These are phyloP conservation scores for Phasia obesa DNA, from an alignment of 2,888 invertebrate genomes.

Conservation along the genomic window DNA sequence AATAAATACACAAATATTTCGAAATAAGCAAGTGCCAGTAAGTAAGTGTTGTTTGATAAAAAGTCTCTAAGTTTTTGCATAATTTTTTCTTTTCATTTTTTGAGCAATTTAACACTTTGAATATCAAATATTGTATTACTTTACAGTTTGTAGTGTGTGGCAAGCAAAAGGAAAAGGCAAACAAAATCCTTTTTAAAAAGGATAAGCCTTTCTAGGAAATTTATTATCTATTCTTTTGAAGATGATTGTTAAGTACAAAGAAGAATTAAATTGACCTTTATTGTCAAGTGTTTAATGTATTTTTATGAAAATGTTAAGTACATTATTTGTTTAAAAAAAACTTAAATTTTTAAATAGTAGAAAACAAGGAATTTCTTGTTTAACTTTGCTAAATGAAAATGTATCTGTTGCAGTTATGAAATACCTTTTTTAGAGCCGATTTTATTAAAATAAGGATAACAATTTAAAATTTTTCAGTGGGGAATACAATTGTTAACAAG, in stretches of 20 bases:
- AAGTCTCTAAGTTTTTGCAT: slow-evolving; percentile 32
- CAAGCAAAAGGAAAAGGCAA: slow-evolving; percentile 27
- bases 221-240: slow-evolving; percentile 37
- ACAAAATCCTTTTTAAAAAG: slow-evolving; percentile 2
- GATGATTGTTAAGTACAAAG: not conserved
- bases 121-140: slow-evolving; percentile 35
- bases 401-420: no score
- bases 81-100: not conserved
- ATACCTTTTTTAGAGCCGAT: no score
- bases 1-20: slow-evolving; percentile 25
- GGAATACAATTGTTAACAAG: no score
- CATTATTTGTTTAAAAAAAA: not conserved
- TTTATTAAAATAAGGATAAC: no score
- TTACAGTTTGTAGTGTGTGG: slow-evolving; percentile 16
- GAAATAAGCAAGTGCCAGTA: slow-evolving; percentile 20
- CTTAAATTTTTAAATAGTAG: slow-evolving; percentile 2
- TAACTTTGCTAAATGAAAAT: not conserved
- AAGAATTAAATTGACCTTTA: slow-evolving; percentile 30
- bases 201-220: slow-evolving; percentile 41
- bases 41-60: slow-evolving; percentile 30
- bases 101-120: slow-evolving; percentile 37
- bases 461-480: no score
- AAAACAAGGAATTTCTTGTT: no score
- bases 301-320: slow-evolving; percentile 18
- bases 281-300: slow-evolving; percentile 29